These are phyloP conservation scores for Gadopsis bispinosus DNA, from an alignment of 2,797 vertebrate genomes.

Conservation along the genomic window DNA sequence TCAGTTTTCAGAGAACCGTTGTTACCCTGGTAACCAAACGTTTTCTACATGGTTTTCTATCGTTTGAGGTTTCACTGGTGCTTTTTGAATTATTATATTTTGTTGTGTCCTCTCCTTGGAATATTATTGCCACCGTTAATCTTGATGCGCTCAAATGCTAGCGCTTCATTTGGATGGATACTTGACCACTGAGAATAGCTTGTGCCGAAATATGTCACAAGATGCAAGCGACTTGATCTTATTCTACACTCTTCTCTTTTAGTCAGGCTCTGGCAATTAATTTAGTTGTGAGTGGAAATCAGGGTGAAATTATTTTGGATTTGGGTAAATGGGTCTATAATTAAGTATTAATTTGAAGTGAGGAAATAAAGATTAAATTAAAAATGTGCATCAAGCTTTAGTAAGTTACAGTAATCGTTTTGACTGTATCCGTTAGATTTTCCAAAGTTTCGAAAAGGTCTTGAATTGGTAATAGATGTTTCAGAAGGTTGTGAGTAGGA, in stretches of 20 bases:
- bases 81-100: neutral
- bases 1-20: too few relatives aligned
- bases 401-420: neutral
- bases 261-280: neutral
- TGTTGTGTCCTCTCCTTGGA: neutral
- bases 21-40: too few relatives aligned
- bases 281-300: neutral
- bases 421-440: neutral
- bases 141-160: too few relatives aligned
- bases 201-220: neutral
- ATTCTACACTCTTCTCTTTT: neutral
- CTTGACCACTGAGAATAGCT: too few relatives aligned
- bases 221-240: neutral
- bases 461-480: constrained; percentile 4
- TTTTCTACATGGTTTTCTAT: neutral
- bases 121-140: neutral
- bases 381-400: neutral
- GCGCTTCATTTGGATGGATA: too few relatives aligned
- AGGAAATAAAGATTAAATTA: neutral
- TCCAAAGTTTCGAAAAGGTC: neutral
- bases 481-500: constrained; percentile 16
- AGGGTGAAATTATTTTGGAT: neutral
- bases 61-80: neutral
- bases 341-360: neutral
- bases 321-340: neutral